These are phyloP conservation scores for Alloplasta piceator DNA, from an alignment of 2,888 invertebrate genomes.

Conservation along the genomic window DNA sequence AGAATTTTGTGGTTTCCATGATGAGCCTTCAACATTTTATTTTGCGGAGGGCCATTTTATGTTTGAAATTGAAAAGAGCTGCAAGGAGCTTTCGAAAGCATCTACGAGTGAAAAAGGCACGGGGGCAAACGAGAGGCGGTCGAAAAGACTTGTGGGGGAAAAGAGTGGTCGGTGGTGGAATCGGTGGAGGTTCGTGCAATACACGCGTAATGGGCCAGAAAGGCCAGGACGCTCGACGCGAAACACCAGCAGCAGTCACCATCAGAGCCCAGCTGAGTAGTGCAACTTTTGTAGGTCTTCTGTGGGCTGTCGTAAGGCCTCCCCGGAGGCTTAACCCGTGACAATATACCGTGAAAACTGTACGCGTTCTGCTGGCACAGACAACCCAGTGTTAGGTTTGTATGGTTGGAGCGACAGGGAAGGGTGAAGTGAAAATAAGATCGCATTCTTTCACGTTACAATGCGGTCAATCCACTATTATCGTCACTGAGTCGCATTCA, in stretches of 20 bases:
- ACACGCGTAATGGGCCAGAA: conserved; percentile 41
- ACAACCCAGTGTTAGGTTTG: conserved; percentile 17
- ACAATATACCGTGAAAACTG: conserved; percentile 72
- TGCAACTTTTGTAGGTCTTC: conserved; percentile 77
- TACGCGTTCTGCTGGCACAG: conserved; percentile 35
- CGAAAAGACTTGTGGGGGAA: conserved; percentile 42
- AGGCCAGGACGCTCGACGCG: conserved; percentile 37
- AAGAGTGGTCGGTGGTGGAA: conserved; percentile 42
- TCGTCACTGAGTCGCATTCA: conserved; percentile 28
- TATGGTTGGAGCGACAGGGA: background rate
- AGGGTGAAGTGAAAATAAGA: background rate
- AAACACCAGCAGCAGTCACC: conserved; percentile 52
- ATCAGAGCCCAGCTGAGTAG: conserved; percentile 39
- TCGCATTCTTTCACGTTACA: conserved; percentile 34
- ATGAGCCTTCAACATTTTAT: background rate
- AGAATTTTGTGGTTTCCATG: conserved; percentile 11
- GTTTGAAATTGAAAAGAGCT: conserved; percentile 45
- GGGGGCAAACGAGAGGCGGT: conserved; percentile 30
- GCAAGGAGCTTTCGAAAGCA: background rate
- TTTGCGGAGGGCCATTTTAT: conserved; percentile 51
- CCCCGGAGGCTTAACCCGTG: conserved; percentile 72
- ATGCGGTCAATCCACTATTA: conserved; percentile 49
- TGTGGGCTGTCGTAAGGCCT: conserved; percentile 78
- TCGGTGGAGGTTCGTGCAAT: conserved; percentile 40
- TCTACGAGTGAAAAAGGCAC: conserved; percentile 16